Conservation (phyloP, 2,888 invertebrate species). For the Dolichopus griseipennis region DNA sequence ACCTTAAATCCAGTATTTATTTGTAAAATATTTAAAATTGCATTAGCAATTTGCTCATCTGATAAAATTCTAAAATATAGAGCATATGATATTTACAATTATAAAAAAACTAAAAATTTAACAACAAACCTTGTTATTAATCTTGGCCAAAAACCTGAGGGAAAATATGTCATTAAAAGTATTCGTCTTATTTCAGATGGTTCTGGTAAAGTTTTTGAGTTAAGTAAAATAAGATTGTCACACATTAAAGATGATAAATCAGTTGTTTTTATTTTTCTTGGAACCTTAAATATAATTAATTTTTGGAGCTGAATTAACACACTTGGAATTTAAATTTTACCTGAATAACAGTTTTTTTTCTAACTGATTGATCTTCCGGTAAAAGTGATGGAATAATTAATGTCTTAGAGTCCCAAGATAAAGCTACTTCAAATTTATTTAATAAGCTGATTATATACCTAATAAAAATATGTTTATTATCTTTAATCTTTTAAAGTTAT, state of each 20-base stretch:
- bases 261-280: conserved; percentile 11
- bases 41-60: conserved; percentile 73
- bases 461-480: conserved; percentile 17
- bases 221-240: conserved; percentile 16
- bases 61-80: conserved; percentile 61
- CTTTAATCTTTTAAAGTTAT: neutral
- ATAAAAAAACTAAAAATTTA: neutral
- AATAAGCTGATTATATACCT: conserved; percentile 83
- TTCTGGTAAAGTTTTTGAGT: conserved; percentile 19
- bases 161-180: conserved; percentile 92
- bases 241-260: conserved; percentile 16
- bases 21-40: conserved; percentile 47
- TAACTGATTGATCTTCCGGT: conserved; percentile 48
- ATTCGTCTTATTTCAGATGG: conserved; percentile 49
- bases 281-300: conserved; percentile 2
- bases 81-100: no score
- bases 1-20: neutral
- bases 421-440: conserved; percentile 94
- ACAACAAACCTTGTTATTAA: conserved; percentile 55
- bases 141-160: conserved; percentile 96
- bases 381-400: conserved; percentile 85
- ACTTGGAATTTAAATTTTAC: neutral
- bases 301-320: no score
- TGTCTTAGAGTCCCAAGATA: conserved; percentile 90
- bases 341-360: neutral